Percentiles rank a stretch among this genome's conserved stretches.
phyloP scores from a whole-genome alignment of 2,113 vertebrate genomes.

The Ivindomyrus marchei region DNA sequence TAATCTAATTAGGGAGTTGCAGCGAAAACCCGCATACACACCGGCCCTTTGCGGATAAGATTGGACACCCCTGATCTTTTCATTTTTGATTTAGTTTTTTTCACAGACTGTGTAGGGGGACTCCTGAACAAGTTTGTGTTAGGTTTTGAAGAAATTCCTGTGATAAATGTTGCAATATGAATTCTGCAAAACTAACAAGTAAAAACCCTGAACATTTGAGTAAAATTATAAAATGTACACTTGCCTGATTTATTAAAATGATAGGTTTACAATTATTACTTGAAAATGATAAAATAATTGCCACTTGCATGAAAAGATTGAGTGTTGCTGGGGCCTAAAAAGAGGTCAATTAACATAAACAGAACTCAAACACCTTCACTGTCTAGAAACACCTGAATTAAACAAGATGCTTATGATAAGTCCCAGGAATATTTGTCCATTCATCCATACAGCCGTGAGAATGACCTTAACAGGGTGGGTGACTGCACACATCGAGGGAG shows the following conservation, averaged over 20 bases:
- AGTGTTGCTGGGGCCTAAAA: neutral
- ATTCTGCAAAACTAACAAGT: neutral
- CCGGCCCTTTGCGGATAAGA: too few relatives aligned
- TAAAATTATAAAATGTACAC: neutral
- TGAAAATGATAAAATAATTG: neutral
- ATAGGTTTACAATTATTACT: neutral
- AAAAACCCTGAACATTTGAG: neutral
- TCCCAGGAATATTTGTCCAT: neutral
- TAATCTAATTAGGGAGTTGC: too few relatives aligned
- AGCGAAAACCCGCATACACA: too few relatives aligned
- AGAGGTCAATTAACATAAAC: neutral
- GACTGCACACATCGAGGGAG: neutral
- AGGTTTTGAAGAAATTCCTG: neutral
- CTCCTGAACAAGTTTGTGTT: neutral
- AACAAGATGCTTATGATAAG: neutral
- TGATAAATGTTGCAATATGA: neutral
- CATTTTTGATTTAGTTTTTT: neutral
- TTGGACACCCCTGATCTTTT: neutral
- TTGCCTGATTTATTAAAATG: neutral
- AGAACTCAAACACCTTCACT: neutral
- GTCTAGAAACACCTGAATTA: neutral
- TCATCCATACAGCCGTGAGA: neutral
- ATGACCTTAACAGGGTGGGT: neutral
- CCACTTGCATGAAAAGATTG: neutral
- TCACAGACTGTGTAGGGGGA: neutral